Conservation (phyloP, 2,888 invertebrate genomes). For the Diadegma fenestrale region DNA sequence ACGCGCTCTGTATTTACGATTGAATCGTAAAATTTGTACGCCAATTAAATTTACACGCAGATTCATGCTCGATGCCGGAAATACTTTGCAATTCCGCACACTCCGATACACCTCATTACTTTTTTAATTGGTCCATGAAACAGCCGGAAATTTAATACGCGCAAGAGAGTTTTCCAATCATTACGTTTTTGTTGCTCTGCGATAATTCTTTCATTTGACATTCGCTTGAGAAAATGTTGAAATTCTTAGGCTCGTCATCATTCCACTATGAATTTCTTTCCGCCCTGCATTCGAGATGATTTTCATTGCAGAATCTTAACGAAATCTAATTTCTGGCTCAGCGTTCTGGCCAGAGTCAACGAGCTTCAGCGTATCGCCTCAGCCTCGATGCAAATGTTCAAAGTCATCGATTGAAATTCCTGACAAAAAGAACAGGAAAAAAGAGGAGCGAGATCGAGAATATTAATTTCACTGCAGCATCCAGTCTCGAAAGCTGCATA, state of each 20-base stretch:
- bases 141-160: background rate
- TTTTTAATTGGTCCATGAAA: background rate
- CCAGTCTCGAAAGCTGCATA: slow-evolving; percentile 16
- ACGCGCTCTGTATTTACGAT: background rate
- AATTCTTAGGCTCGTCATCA: background rate
- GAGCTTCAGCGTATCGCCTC: slow-evolving; percentile 4
- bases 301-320: background rate
- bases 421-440: background rate
- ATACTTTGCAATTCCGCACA: background rate
- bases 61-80: background rate
- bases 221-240: background rate
- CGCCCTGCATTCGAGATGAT: background rate
- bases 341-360: slow-evolving; percentile 5
- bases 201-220: background rate
- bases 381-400: slow-evolving; percentile 9
- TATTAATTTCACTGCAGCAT: slow-evolving; percentile 21
- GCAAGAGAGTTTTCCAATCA: background rate
- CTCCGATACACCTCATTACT: background rate
- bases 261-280: background rate
- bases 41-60: background rate
- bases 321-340: background rate
- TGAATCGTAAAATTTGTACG: background rate
- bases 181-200: background rate
- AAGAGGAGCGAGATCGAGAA: slow-evolving; percentile 19
- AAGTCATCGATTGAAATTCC: slow-evolving; percentile 3